A percentile compares a stretch with the other conserved stretches of the same genome.
Evolutionary conservation across 2,113 vertebrate species (phyloP).

Genomic region (Oreotrochilus melanogaster): DNA sequence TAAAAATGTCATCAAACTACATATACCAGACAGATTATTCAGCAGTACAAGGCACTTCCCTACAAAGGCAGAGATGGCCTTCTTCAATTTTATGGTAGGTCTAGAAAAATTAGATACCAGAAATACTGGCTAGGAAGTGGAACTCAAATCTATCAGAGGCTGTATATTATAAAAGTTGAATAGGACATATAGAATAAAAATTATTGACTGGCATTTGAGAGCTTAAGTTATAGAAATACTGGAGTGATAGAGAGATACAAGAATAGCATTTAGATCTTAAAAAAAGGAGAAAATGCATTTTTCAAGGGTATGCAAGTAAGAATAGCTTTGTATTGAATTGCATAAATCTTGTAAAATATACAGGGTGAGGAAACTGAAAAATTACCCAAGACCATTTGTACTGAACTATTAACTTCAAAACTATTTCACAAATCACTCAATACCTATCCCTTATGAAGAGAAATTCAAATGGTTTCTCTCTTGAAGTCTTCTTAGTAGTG

Average conservation of each 20-base stretch:
- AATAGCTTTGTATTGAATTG: neutral
- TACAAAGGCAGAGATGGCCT: slow-evolving; percentile 28
- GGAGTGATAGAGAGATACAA: neutral
- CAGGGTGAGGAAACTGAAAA: neutral
- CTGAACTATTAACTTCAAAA: neutral
- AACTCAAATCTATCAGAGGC: neutral
- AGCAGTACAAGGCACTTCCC: neutral
- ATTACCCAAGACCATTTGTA: neutral
- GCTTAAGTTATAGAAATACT: neutral
- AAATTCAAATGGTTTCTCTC: slow-evolving; percentile 18
- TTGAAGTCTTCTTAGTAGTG: neutral
- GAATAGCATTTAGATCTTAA: neutral
- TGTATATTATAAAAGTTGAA: neutral
- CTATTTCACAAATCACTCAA: neutral
- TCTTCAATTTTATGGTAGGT: slow-evolving; percentile 36
- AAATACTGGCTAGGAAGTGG: neutral
- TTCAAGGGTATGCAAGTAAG: neutral
- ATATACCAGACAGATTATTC: slow-evolving; percentile 30
- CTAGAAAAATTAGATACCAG: slow-evolving; percentile 43
- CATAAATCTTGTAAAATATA: neutral
- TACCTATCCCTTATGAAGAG: neutral
- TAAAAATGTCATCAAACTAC: slow-evolving; percentile 52
- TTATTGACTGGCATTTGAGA: neutral
- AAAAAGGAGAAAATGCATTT: neutral
- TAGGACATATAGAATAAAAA: neutral